phyloP scores from a whole-genome alignment of 2,113 vertebrate genomes.

The Paratilapia polleni region DNA sequence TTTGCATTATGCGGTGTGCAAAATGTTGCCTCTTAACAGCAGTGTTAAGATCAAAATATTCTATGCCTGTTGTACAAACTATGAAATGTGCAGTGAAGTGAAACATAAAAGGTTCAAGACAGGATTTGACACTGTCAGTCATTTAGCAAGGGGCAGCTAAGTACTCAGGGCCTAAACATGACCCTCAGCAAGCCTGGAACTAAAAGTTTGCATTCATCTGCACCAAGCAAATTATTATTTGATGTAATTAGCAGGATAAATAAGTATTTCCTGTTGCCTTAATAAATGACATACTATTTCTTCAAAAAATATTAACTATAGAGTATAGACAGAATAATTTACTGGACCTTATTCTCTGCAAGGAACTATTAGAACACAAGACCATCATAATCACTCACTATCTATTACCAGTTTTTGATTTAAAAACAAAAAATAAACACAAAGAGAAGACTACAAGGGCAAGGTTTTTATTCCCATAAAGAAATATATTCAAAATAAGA shows the following conservation, averaged over 20 bases:
- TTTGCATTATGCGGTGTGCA: background rate
- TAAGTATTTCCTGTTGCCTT: background rate
- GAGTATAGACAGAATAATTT: background rate
- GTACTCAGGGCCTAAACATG: background rate
- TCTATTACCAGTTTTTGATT: background rate
- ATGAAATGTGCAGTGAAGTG: constrained; percentile 75
- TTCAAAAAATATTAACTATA: background rate
- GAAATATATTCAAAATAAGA: constrained; percentile 40
- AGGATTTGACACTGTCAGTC: constrained; percentile 76
- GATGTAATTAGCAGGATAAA: background rate
- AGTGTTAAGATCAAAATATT: constrained; percentile 60
- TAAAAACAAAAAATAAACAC: constrained; percentile 1
- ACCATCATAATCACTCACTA: background rate
- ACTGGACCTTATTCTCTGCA: background rate
- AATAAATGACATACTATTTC: background rate
- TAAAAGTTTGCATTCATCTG: background rate
- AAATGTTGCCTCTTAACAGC: background rate
- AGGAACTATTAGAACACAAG: background rate
- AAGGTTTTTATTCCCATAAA: constrained; percentile 12
- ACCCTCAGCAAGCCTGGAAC: background rate
- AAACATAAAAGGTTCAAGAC: constrained; percentile 70
- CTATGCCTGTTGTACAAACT: constrained; percentile 40
- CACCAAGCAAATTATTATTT: background rate
- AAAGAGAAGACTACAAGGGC: constrained; percentile 1
- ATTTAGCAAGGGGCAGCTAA: constrained; percentile 26